phyloP scores from a whole-genome alignment of 2,113 vertebrate genomes.

The Melanostigma gelatinosum region DNA sequence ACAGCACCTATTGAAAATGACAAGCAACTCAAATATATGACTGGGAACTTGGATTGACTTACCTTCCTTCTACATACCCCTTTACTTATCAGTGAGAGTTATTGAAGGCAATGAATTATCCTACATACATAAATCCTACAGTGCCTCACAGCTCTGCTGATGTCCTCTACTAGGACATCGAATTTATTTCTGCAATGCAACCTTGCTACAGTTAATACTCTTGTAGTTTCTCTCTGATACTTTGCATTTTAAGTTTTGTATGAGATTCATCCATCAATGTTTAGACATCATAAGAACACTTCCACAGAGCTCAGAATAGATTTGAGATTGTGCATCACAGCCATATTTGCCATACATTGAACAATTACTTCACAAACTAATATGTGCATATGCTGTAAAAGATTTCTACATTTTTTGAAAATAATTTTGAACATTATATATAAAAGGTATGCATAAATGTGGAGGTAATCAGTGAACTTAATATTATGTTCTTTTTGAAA shows the following conservation, averaged over 20 bases:
- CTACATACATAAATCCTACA: neutral
- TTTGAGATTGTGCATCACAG: neutral
- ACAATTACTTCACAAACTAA: neutral
- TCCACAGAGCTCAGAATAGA: neutral
- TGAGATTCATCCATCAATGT: neutral
- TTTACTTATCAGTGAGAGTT: neutral
- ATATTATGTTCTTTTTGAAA: too few species aligned
- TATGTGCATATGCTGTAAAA: neutral
- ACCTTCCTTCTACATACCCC: neutral
- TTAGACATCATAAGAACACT: neutral
- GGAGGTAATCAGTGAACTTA: neutral
- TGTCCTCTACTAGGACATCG: neutral
- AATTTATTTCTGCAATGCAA: neutral
- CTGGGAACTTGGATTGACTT: neutral
- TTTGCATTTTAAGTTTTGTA: neutral
- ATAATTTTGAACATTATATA: neutral
- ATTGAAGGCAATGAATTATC: neutral
- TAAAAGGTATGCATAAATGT: neutral
- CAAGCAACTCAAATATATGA: neutral
- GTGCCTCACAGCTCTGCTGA: neutral
- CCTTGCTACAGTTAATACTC: conserved; percentile 2
- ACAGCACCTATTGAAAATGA: neutral
- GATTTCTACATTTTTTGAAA: neutral
- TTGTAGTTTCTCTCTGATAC: neutral
- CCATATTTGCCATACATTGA: neutral